Evolutionary conservation across 1,140 invertebrate genomes (phyloP).

Genomic region (Radopholus similis): DNA sequence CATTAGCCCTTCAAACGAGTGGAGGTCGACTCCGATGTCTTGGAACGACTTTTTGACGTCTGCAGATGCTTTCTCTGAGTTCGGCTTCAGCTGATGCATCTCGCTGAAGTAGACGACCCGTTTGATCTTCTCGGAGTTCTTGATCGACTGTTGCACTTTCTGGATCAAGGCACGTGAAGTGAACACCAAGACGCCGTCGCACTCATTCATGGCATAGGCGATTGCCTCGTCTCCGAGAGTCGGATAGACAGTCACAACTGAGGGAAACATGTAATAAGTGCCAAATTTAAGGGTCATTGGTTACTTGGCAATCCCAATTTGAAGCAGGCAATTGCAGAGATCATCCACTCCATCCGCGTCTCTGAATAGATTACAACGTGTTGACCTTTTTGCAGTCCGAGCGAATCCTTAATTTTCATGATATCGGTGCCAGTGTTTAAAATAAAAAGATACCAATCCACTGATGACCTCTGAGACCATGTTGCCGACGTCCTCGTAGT

Average conservation of each 20-base stretch:
- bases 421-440: too few species aligned
- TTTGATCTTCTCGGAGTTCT: conserved; percentile 37
- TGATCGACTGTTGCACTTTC: conserved; percentile 40
- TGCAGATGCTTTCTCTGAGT: conserved; percentile 14
- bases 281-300: background rate
- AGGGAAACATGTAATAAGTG: conserved; percentile 60
- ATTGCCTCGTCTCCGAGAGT: conserved; percentile 93
- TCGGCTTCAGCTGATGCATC: conserved; percentile 28
- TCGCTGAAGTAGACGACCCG: conserved; percentile 53
- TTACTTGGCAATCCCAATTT: conserved; percentile 80
- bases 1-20: conserved; percentile 64
- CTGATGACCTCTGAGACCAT: background rate
- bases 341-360: conserved; percentile 93
- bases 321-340: conserved; percentile 85
- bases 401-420: too few species aligned
- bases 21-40: conserved; percentile 62
- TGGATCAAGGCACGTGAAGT: conserved; percentile 51
- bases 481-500: conserved; percentile 73
- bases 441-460: conserved; percentile 53
- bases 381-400: conserved; percentile 67
- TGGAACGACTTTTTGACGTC: conserved; percentile 68
- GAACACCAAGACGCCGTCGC: conserved; percentile 71
- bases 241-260: conserved; percentile 90
- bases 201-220: conserved; percentile 90
- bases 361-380: conserved; percentile 94